Percentiles rank a stretch among this genome's conserved stretches.
Evolutionary conservation across 64 coral and sea anemone genomes (phyloP).

Genomic region (Stichodactyla helianthus): DNA sequence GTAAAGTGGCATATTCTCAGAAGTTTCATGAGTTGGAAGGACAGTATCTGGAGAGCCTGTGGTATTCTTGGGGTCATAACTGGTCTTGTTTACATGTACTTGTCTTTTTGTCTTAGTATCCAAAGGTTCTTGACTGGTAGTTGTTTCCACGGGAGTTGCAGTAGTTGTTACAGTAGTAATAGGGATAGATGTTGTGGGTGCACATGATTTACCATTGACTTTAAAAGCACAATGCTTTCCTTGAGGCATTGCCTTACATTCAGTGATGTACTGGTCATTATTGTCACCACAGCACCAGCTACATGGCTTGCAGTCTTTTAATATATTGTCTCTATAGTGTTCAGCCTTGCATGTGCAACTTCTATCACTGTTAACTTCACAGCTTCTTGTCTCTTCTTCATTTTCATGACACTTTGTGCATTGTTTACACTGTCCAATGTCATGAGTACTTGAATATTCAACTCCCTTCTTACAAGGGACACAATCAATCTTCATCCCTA

Average conservation of each 20-base stretch:
- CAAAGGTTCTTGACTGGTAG: too few relatives aligned
- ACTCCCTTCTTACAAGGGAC: neutral
- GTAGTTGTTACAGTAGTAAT: too few relatives aligned
- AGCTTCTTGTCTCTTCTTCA: neutral
- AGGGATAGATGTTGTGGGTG: neutral
- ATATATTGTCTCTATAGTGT: neutral
- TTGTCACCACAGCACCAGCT: neutral
- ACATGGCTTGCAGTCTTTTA: neutral
- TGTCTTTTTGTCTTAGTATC: too few relatives aligned
- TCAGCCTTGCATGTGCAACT: neutral
- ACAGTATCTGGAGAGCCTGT: too few relatives aligned
- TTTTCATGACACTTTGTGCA: neutral
- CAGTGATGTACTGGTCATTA: neutral
- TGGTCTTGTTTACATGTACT: too few relatives aligned
- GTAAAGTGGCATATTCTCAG: too few relatives aligned
- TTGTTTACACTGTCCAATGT: neutral
- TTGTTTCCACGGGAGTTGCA: too few relatives aligned
- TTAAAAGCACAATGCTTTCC: neutral
- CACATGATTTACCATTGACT: neutral
- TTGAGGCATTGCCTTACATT: neutral
- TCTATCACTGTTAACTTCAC: neutral
- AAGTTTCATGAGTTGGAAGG: too few relatives aligned
- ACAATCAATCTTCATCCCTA: neutral
- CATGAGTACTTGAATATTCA: neutral
- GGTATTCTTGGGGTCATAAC: too few relatives aligned